A percentile compares a stretch with the other conserved stretches of the same genome.
Evolutionary conservation across 2,888 invertebrate genomes (phyloP).

Genomic region (Sturmia bella): DNA sequence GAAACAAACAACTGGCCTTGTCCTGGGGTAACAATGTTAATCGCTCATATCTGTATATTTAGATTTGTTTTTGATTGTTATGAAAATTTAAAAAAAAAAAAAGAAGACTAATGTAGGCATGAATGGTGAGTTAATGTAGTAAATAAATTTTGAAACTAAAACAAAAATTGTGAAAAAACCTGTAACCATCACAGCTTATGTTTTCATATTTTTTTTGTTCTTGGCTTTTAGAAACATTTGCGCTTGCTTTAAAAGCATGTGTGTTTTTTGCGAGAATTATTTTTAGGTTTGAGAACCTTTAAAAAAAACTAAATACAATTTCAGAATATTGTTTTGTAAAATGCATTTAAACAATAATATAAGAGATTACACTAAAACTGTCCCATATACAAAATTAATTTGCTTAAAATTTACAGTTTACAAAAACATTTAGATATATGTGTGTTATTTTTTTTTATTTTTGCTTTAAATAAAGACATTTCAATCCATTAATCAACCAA

Average conservation of each 20-base stretch:
- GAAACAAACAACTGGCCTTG: not conserved
- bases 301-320: constrained; percentile 56
- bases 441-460: constrained; percentile 28
- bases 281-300: constrained; percentile 43
- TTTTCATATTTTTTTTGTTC: constrained; percentile 38
- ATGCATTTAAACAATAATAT: constrained; percentile 66
- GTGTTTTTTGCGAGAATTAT: constrained; percentile 29
- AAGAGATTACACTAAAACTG: constrained; percentile 69
- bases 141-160: constrained; percentile 46
- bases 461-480: constrained; percentile 68
- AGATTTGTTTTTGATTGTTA: constrained; percentile 1
- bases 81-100: constrained; percentile 9
- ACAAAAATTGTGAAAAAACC: constrained; percentile 35
- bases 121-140: constrained; percentile 39
- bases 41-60: constrained; percentile 46
- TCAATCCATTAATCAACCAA: constrained; percentile 77
- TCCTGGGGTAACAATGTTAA: not conserved
- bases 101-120: not conserved
- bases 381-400: constrained; percentile 69
- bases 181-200: constrained; percentile 48
- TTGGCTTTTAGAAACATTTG: constrained; percentile 31
- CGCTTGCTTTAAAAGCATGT: constrained; percentile 11
- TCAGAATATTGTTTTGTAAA: constrained; percentile 43
- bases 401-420: constrained; percentile 70
- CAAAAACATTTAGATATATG: constrained; percentile 71